Conservation (phyloP, 2,797 vertebrate genomes). For the Gobio occitaniae region DNA sequence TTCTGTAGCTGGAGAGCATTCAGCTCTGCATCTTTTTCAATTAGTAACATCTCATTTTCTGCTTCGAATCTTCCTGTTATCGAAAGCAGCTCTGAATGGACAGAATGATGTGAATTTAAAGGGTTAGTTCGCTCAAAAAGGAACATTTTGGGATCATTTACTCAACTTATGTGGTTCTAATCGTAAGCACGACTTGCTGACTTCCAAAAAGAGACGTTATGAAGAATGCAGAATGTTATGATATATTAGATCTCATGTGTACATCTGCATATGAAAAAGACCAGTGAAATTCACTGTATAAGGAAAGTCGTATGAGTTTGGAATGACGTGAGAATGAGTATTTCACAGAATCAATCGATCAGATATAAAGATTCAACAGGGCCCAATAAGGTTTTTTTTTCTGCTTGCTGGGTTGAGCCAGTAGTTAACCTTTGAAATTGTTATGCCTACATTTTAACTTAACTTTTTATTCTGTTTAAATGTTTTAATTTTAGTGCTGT, state of each 20-base stretch:
- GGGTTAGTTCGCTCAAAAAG: neutral
- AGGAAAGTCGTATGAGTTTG: neutral
- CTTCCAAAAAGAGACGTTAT: neutral
- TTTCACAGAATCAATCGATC: neutral
- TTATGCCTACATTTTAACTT: neutral
- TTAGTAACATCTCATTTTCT: conserved; percentile 49
- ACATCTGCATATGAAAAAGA: neutral
- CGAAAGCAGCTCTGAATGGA: neutral
- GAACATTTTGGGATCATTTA: neutral
- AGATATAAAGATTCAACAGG: neutral
- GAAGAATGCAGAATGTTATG: neutral
- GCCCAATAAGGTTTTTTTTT: neutral
- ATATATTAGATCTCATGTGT: neutral
- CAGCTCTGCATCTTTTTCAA: conserved; percentile 41
- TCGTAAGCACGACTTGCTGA: neutral
- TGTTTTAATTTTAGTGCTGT: neutral
- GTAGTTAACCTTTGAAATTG: neutral
- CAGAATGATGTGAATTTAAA: neutral
- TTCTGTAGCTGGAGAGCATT: conserved; percentile 38
- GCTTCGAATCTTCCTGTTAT: conserved; percentile 27
- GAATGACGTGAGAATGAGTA: neutral
- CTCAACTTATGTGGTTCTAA: neutral
- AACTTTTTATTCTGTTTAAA: neutral
- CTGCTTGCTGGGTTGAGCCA: neutral
- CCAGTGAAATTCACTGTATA: neutral